Conservation (phyloP, 1,140 invertebrate species). For the Gonatopus flavifemur region DNA sequence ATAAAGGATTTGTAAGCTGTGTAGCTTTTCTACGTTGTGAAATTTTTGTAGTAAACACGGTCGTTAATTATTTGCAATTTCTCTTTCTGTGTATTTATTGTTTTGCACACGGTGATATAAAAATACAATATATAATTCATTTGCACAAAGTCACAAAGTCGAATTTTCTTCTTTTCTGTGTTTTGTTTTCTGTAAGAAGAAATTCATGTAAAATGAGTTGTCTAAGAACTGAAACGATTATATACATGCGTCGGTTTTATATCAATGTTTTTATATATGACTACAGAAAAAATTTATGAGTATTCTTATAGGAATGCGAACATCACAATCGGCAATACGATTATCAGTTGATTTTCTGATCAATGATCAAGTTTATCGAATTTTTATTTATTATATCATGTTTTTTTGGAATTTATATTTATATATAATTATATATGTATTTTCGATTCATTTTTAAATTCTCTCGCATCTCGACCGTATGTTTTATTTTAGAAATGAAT, state of each 20-base stretch:
- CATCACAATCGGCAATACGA: not conserved
- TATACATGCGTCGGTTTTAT: not conserved
- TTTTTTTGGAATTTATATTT: too few relatives aligned
- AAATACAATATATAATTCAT: not conserved
- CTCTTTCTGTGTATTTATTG: not conserved
- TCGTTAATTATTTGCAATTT: not conserved
- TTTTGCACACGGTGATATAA: not conserved
- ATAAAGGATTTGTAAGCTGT: conserved; percentile 3
- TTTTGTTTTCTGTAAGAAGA: not conserved
- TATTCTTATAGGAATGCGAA: not conserved
- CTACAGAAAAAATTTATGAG: not conserved
- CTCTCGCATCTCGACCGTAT: not conserved
- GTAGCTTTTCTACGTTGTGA: not conserved
- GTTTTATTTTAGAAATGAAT: not conserved
- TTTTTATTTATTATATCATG: too few relatives aligned
- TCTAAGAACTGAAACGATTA: not conserved
- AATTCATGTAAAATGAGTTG: not conserved
- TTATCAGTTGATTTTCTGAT: too few relatives aligned
- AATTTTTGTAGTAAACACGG: not conserved
- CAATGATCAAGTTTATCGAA: too few relatives aligned
- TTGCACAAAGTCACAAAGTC: not conserved
- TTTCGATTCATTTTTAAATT: too few relatives aligned
- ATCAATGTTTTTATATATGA: not conserved
- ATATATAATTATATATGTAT: too few relatives aligned
- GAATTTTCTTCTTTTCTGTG: not conserved